Conservation (phyloP, 2,888 invertebrate genomes). For the Pecten maximus region DNA sequence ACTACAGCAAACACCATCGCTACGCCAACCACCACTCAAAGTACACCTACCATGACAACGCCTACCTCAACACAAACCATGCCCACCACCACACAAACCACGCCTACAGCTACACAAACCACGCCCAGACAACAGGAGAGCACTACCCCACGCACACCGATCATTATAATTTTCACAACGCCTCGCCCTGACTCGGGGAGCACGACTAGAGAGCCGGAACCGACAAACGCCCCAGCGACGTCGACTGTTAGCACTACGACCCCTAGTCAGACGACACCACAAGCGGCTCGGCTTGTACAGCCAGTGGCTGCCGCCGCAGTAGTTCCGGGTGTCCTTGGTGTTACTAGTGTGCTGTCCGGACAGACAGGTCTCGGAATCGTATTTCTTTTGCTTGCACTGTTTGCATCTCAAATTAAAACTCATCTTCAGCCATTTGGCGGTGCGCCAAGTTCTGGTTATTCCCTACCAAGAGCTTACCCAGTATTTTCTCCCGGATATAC, state of each 20-base stretch:
- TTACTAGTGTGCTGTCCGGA: neutral
- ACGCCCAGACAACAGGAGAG: too few species aligned
- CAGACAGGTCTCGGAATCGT: neutral
- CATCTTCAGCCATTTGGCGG: constrained; percentile 26
- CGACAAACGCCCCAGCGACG: neutral
- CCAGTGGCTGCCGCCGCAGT: neutral
- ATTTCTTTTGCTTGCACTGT: neutral
- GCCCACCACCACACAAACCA: neutral
- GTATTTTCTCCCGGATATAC: neutral
- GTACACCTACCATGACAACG: neutral
- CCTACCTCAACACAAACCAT: neutral
- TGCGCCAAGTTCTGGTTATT: neutral
- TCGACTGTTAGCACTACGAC: neutral
- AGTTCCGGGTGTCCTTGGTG: neutral
- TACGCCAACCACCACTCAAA: neutral
- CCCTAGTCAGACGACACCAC: neutral
- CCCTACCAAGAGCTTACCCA: neutral
- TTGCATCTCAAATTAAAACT: neutral
- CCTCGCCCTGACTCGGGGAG: neutral
- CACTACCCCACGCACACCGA: neutral
- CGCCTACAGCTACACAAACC: neutral
- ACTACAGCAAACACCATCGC: too few species aligned
- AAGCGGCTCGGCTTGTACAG: neutral
- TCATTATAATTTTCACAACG: neutral
- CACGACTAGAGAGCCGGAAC: neutral